phyloP scores from a whole-genome alignment of 2,888 invertebrate genomes.

The Linnaemya tessellans region DNA sequence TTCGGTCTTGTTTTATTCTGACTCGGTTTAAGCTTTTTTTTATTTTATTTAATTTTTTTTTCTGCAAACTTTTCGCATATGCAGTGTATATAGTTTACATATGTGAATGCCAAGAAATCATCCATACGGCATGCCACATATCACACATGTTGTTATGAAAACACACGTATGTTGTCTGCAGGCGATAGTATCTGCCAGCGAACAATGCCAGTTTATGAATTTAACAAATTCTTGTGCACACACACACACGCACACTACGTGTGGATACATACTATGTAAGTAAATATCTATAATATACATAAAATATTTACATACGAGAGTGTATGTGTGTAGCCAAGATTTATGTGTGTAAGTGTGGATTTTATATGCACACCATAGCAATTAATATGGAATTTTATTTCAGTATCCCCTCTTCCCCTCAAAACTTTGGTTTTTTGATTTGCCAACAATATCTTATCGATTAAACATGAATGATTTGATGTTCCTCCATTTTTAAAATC shows the following conservation, averaged over 20 bases:
- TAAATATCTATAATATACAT: slow-evolving; percentile 31
- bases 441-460: slow-evolving; percentile 61
- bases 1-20: slow-evolving; percentile 48
- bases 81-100: slow-evolving; percentile 83
- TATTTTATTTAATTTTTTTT: slow-evolving; percentile 49
- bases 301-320: slow-evolving; percentile 37
- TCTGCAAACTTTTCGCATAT: slow-evolving; percentile 70
- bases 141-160: slow-evolving; percentile 77
- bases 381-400: slow-evolving; percentile 33
- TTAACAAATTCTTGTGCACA: slow-evolving; percentile 57
- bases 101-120: slow-evolving; percentile 80
- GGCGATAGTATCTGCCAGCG: slow-evolving; percentile 77
- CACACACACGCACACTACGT: neutral
- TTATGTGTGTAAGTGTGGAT: neutral
- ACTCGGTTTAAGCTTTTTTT: slow-evolving; percentile 32
- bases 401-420: neutral
- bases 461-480: slow-evolving; percentile 58
- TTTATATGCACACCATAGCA: neutral
- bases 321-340: slow-evolving; percentile 4
- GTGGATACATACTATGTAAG: neutral
- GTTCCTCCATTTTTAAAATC: slow-evolving; percentile 81
- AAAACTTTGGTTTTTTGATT: slow-evolving; percentile 40
- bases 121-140: slow-evolving; percentile 84
- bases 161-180: slow-evolving; percentile 82
- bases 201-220: slow-evolving; percentile 64